Base-by-base conservation (phyloP, 2,888 invertebrate genomes). In the Dioctria rufipes region DNA sequence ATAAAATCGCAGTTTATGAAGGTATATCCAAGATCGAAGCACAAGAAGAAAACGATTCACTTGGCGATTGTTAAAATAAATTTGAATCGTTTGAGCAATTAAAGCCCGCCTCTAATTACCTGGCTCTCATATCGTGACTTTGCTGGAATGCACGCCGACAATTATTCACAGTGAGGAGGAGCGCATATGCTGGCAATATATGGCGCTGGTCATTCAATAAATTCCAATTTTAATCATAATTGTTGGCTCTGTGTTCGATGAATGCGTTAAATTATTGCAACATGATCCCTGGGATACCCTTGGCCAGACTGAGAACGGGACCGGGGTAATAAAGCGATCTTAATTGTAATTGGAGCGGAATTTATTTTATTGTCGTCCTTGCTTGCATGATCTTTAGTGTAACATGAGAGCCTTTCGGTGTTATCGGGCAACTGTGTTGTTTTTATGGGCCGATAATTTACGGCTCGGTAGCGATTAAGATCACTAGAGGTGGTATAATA, bases 341-440 rank as follows among this genome's bases (percentile, higher is more conserved):
- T 82, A 82, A 82, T 82, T 81, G 80, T 82, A 82, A 82, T 82
- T 82, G 82, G 81, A 81, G 80, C 80, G 61, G 58, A 81, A 82
- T 82, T 82, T 82, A 82, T 82, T 82, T 82, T 82, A 82, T 82
- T 82, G 78, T 80, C 78, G 80, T 51, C 66, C 60, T 80, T 58
- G 69, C 63, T 51, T 65, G 75, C 75, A 75, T 75, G 75, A 75
- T 75, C 75, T 75, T 75, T 75, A 60, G 75, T 75, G 75, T 75
- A 75, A 75, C 61, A 40, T 75, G 75, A 75, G 75, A 75, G 75
- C 61, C 25, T 75, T 75, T 75, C 75, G 75, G 75, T 75, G 75
- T 75, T 43, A 75, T 75, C 75, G 75, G 1, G 25, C 77, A 69
- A 69, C 66, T 63, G 11, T 69, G 69, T 79, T 63, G 66, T 61